Evolutionary conservation across 1,140 invertebrate species (phyloP), one percentile per base, ranked within the genome.

Genomic region (Phthorimaea operculella): DNA sequence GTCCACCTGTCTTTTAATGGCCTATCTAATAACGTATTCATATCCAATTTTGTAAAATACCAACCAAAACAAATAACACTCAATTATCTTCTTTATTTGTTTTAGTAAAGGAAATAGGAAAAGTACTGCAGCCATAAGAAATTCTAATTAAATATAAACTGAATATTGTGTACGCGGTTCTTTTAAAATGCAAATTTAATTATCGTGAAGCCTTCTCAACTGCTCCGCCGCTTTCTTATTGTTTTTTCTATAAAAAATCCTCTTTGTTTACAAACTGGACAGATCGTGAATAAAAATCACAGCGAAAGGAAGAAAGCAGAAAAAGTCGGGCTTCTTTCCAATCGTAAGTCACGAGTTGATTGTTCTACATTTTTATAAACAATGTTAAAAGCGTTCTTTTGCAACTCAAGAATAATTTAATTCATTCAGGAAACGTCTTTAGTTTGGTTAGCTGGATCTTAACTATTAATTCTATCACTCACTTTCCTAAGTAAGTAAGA

Each of bases 161-260:
- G 10, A n/a, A 39, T 9, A 39, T 10, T 39, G 36, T 39, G 36
- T 39, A 39, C 10, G n/a, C 36, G 36, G 36, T 10, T 39, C 36
- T 39, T 39, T 39, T 39, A 39, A 39, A 39, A 39, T 39, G 36
- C 36, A 39, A 39, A 39, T 39, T 39, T 39, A 39, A 39, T 39
- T 39, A 39, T 39, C n/a, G n/a, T n/a, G 36, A 12, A 39, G 36
- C 10, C 36, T 39, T 39, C 36, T n/a, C 36, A 10, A n/a, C 10
- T n/a, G 10, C 10, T n/a, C 36, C 36, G n/a, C 10, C n/a, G n/a
- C 10, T 39, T 39, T 39, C 36, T 39, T 39, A 39, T 39, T 12
- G 36, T n/a, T 12, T n/a, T 39, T 28, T 28, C 21, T 28, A 28
- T 39, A 39, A 12, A 39, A 39, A 39, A 39, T 4, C 10, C 36